Conservation (phyloP, 2,888 invertebrate species). For the Falcaria lacertinaria region DNA sequence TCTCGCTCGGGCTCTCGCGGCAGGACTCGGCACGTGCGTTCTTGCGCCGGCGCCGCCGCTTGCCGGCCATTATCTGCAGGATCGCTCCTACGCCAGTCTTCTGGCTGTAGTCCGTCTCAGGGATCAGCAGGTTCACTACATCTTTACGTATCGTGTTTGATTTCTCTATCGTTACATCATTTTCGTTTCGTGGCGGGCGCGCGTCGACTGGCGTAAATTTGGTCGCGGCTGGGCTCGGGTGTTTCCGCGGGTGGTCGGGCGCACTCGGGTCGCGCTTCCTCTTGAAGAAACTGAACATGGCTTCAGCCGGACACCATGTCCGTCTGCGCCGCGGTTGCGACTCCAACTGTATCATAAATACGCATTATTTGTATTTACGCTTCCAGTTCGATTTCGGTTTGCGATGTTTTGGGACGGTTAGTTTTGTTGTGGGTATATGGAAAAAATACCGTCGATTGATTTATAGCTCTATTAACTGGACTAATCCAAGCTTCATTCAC, state of each 20-base stretch:
- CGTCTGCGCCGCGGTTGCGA: conserved; percentile 34
- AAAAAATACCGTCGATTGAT: background rate
- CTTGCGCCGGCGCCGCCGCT: conserved; percentile 52
- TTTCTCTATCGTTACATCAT: conserved; percentile 45
- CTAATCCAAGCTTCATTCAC: too few species aligned
- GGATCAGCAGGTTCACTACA: conserved; percentile 70
- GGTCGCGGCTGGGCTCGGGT: conserved; percentile 35
- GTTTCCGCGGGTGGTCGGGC: conserved; percentile 38
- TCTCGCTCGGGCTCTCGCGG: conserved; percentile 50
- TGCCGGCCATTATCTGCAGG: conserved; percentile 71
- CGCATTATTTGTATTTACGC: conserved; percentile 4
- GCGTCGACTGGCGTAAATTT: conserved; percentile 47
- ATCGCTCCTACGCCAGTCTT: conserved; percentile 64
- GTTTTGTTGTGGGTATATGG: background rate
- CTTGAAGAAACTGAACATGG: conserved; percentile 75
- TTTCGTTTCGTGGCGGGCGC: conserved; percentile 50
- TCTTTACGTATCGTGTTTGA: conserved; percentile 53
- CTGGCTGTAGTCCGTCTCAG: conserved; percentile 61
- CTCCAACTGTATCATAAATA: conserved; percentile 40
- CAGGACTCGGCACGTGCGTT: conserved; percentile 45
- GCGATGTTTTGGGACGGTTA: conserved; percentile 5
- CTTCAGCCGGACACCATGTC: conserved; percentile 46
- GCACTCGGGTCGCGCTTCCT: conserved; percentile 54
- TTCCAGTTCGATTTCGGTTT: conserved; percentile 1
- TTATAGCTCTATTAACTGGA: background rate